Percentiles rank a stretch among this genome's conserved stretches.
These are phyloP conservation scores for Pristionchus japonicus DNA, from an alignment of 2,888 invertebrate species.

Conservation along the genomic window DNA sequence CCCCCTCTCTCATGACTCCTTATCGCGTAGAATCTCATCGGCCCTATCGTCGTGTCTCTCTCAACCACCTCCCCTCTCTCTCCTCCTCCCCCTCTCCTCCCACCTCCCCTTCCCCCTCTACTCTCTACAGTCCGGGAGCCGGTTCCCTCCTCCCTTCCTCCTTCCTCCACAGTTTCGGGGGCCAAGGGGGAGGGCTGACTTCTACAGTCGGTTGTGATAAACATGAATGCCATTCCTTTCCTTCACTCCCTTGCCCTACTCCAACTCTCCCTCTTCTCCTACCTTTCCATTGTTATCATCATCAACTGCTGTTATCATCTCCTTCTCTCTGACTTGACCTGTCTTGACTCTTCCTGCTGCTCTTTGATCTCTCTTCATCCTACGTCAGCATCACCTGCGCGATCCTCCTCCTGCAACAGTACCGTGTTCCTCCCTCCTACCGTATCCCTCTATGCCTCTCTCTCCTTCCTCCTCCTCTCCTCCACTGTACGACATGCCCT, in stretches of 20 bases:
- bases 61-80: neutral
- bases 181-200: neutral
- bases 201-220: conserved; percentile 44
- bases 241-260: neutral
- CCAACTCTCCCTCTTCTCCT: neutral
- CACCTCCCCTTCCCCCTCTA: neutral
- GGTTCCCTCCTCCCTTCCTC: neutral
- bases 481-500: neutral
- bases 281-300: neutral
- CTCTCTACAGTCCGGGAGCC: neutral
- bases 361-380: conserved; percentile 18
- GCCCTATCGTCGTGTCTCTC: neutral
- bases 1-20: neutral
- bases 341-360: neutral
- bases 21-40: conserved; percentile 15
- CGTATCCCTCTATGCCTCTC: neutral
- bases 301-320: neutral
- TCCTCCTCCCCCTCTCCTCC: neutral
- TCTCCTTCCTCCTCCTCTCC: neutral
- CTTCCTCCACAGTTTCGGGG: conserved; percentile 41
- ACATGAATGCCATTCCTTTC: conserved; percentile 32
- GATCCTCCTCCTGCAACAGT: neutral
- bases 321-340: neutral
- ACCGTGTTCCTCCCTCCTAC: neutral
- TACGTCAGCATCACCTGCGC: neutral